phyloP scores from a whole-genome alignment of 1,140 invertebrate genomes.

The Danaus melanippus region DNA sequence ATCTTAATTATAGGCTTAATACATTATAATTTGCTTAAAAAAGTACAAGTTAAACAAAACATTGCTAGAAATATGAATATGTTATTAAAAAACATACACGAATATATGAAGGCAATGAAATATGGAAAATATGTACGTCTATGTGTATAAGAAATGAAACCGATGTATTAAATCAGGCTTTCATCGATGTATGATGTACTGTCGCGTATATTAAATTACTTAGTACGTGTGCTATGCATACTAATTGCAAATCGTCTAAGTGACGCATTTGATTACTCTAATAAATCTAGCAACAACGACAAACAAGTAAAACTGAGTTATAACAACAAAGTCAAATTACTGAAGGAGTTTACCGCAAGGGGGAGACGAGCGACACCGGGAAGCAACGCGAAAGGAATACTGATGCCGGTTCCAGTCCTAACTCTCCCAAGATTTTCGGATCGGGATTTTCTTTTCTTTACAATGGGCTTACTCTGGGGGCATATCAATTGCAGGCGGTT shows the following conservation, averaged over 20 bases:
- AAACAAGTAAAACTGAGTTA: conserved; percentile 70
- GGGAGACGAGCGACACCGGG: conserved; percentile 55
- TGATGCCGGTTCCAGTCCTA: conserved; percentile 54
- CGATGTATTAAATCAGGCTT: no score
- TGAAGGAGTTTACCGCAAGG: conserved; percentile 64
- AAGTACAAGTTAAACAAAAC: no score
- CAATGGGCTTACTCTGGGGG: conserved; percentile 70
- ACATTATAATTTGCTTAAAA: no score
- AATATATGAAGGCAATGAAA: no score
- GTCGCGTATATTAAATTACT: background rate
- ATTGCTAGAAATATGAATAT: no score
- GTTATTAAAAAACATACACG: no score
- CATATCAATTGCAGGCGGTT: conserved; percentile 72
- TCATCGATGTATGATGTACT: background rate
- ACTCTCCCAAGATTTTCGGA: conserved; percentile 68
- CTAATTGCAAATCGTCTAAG: conserved; percentile 24
- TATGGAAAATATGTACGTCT: no score
- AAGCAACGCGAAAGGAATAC: conserved; percentile 49
- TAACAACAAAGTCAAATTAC: conserved; percentile 72
- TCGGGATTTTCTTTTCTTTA: conserved; percentile 72
- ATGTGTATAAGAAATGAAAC: no score
- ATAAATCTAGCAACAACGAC: conserved; percentile 66
- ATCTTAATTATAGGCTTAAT: no score
- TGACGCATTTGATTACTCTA: conserved; percentile 56
- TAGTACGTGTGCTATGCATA: conserved; percentile 8